phyloP scores from a whole-genome alignment of 1,140 invertebrate species.

The Rhynchophorus ferrugineus region DNA sequence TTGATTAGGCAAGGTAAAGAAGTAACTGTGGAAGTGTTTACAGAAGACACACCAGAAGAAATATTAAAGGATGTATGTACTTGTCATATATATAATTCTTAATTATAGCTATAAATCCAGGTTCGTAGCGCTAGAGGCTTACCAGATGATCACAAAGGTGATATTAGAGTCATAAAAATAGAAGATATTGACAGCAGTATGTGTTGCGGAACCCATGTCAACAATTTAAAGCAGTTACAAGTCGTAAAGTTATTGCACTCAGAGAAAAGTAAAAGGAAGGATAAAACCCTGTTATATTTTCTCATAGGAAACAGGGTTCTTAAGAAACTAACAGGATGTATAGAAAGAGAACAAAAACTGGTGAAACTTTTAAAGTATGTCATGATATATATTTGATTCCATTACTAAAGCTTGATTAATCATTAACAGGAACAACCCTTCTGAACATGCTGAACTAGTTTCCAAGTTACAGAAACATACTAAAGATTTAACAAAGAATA shows the following conservation, averaged over 20 bases:
- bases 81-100: no score
- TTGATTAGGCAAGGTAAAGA: conserved; percentile 54
- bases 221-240: conserved; percentile 70
- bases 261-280: conserved; percentile 70
- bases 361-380: conserved; percentile 61
- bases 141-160: conserved; percentile 66
- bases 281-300: conserved; percentile 56
- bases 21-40: conserved; percentile 56
- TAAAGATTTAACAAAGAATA: conserved; percentile 55
- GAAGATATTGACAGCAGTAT: conserved; percentile 66
- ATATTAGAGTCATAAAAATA: conserved; percentile 66
- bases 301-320: conserved; percentile 62
- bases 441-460: conserved; percentile 58
- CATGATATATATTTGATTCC: neutral
- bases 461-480: conserved; percentile 63
- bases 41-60: conserved; percentile 41
- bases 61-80: conserved; percentile 28
- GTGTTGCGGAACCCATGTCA: conserved; percentile 82
- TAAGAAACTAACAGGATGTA: conserved; percentile 49
- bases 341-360: conserved; percentile 59
- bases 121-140: conserved; percentile 50
- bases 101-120: no score
- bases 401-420: conserved; percentile 2
- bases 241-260: conserved; percentile 62
- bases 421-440: conserved; percentile 53